Base-by-base conservation (phyloP, 2,113 vertebrate species). In the Sebastes fasciatus region DNA sequence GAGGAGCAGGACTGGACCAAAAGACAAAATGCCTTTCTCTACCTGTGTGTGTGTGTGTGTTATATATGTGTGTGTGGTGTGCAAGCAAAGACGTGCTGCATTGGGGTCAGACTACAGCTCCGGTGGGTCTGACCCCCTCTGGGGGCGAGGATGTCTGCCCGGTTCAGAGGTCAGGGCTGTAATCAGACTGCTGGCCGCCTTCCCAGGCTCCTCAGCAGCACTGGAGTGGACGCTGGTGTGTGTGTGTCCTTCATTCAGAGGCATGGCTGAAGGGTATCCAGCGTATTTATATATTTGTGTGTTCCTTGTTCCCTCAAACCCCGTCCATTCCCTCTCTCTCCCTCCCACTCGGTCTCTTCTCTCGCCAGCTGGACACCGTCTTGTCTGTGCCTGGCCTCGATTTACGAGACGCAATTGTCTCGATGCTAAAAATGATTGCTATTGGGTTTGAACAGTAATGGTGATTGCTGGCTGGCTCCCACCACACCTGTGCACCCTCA, bases 121-220 rank as follows among this genome's bases (percentile, higher is more conserved):
- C 86, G 65, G 86, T 91, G 87, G 91, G 87, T 92, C 91, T 94
- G 93, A 95, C 94, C 94, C 62, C 78, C 84, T 87, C 82, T 90
- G 86, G 85, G 34, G 89, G 71, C 14, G 61, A 90, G 91, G 90
- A 91, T 92, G 88, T 89, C 89, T 85, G 91, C 85, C 68, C 64
- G 42, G 90, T 79, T 85, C 91, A 91, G 77, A 91, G 94, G 94
- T 95, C 94, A 91, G 23, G 72, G 91, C 69, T 85, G 91, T 89
- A 95, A 94, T 96, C 93, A 95, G 91, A 92, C 93, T 89, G 85
- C 90, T 92, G 93, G 91, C 91, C 86, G 91, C 88, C 93, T 95
- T 94, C 94, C 91, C 92, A 94, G 93, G 84, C 85, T 89, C 83
- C 89, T 90, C 64, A 34, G 82, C 83, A 69, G 77, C 66, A 80